Percentiles rank a stretch among this genome's conserved stretches.
These are phyloP conservation scores for Rotaria magnacalcarata DNA, from an alignment of 2,888 invertebrate species.

Conservation along the genomic window DNA sequence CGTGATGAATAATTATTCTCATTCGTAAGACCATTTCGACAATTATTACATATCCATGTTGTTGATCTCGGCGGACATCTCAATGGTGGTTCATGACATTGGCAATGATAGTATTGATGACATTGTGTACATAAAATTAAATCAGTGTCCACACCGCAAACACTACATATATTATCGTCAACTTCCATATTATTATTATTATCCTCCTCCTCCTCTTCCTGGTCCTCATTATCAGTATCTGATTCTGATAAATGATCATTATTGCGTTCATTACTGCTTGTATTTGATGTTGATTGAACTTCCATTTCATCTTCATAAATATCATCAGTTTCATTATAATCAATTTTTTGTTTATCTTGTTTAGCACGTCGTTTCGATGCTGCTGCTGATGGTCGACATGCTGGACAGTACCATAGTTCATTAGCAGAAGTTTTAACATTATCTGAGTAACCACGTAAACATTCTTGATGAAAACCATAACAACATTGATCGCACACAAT, in stretches of 20 bases:
- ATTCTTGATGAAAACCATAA: constrained; percentile 86
- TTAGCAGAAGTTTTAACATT: constrained; percentile 62
- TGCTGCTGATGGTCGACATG: constrained; percentile 63
- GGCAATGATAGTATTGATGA: constrained; percentile 16
- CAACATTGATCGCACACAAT: constrained; percentile 88
- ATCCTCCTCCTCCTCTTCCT: too few species aligned
- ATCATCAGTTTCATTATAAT: neutral
- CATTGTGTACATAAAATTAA: constrained; percentile 31
- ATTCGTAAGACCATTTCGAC: neutral
- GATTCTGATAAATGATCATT: neutral
- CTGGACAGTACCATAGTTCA: constrained; percentile 85
- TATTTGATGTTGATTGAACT: neutral
- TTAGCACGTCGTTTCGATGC: neutral
- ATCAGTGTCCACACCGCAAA: neutral
- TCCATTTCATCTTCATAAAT: constrained; percentile 22
- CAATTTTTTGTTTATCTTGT: neutral
- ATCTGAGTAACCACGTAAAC: constrained; percentile 80
- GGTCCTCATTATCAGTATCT: neutral
- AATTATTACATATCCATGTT: constrained; percentile 31
- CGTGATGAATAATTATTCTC: neutral
- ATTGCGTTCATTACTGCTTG: neutral
- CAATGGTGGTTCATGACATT: constrained; percentile 32
- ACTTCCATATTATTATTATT: neutral
- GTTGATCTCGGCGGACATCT: neutral
- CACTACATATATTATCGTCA: neutral